phyloP scores from a whole-genome alignment of 2,113 vertebrate species.

The Gopherus flavomarginatus region DNA sequence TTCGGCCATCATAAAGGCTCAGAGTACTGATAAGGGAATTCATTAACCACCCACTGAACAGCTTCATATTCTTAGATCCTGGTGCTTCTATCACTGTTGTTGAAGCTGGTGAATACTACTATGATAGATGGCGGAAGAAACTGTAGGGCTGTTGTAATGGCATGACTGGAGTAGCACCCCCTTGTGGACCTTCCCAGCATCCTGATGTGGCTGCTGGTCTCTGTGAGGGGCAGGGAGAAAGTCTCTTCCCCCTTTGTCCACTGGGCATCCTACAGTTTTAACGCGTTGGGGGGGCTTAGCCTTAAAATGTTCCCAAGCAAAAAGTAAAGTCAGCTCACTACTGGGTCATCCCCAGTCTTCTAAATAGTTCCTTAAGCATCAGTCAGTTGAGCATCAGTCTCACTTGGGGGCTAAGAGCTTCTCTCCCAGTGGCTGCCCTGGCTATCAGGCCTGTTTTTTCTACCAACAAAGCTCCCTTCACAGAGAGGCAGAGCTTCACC shows the following conservation, averaged over 20 bases:
- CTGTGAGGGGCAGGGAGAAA: not conserved
- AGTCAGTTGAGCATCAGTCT: not conserved
- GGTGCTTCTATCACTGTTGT: constrained; percentile 22
- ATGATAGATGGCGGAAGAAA: constrained; percentile 35
- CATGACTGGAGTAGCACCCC: not conserved
- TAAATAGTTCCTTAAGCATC: not conserved
- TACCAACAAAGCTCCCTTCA: not conserved
- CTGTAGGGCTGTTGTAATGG: not conserved
- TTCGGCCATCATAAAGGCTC: constrained; percentile 23
- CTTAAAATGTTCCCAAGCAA: not conserved
- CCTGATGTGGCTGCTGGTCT: not conserved
- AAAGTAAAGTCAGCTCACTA: not conserved
- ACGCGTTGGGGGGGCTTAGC: not conserved
- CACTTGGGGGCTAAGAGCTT: not conserved
- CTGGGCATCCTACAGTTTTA: not conserved
- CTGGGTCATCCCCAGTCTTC: not conserved
- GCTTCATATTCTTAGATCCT: constrained; percentile 2
- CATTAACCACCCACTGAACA: constrained; percentile 55
- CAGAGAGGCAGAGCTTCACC: not conserved
- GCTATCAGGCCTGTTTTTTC: not conserved
- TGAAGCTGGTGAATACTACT: constrained; percentile 51
- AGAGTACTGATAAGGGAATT: constrained; percentile 54
- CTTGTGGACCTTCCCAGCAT: not conserved
- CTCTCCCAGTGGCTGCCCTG: not conserved
- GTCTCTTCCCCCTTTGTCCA: not conserved